These are phyloP conservation scores for Unio pictorum DNA, from an alignment of 2,888 invertebrate genomes.

Conservation along the genomic window DNA sequence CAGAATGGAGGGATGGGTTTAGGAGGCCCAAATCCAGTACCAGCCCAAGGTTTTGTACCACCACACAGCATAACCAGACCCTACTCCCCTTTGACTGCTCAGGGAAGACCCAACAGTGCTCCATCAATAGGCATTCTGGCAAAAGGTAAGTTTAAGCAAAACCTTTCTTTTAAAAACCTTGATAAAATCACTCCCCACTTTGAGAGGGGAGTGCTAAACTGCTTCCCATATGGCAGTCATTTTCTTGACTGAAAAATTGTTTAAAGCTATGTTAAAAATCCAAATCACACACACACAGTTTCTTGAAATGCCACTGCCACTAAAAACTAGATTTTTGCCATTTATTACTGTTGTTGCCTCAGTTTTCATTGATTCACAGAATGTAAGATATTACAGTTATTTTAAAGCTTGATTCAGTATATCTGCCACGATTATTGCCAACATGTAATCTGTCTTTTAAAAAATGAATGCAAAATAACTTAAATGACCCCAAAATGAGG, in stretches of 20 bases:
- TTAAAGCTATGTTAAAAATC: too few species aligned
- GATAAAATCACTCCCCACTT: background rate
- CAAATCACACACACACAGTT: background rate
- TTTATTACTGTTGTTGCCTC: background rate
- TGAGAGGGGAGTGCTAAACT: background rate
- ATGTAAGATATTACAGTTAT: too few species aligned
- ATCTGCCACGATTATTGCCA: too few species aligned
- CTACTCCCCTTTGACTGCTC: slow-evolving; percentile 55
- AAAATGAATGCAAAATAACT: too few species aligned
- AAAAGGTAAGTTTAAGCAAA: slow-evolving; percentile 48
- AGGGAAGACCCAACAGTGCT: slow-evolving; percentile 64
- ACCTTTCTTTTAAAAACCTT: background rate
- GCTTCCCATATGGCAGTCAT: background rate
- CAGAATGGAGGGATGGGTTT: slow-evolving; percentile 34
- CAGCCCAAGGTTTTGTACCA: slow-evolving; percentile 30
- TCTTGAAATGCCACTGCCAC: background rate
- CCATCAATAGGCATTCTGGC: slow-evolving; percentile 60
- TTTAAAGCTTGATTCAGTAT: too few species aligned
- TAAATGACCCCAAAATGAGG: too few species aligned
- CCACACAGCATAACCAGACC: slow-evolving; percentile 40
- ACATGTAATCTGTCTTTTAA: too few species aligned
- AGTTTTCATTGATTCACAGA: too few species aligned
- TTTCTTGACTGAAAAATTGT: too few species aligned
- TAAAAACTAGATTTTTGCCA: background rate
- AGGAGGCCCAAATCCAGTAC: slow-evolving; percentile 24